Evolutionary conservation across 1,140 invertebrate genomes (phyloP), one percentile per base, ranked within the genome.

Genomic region (Acromyrmex echinatior): DNA sequence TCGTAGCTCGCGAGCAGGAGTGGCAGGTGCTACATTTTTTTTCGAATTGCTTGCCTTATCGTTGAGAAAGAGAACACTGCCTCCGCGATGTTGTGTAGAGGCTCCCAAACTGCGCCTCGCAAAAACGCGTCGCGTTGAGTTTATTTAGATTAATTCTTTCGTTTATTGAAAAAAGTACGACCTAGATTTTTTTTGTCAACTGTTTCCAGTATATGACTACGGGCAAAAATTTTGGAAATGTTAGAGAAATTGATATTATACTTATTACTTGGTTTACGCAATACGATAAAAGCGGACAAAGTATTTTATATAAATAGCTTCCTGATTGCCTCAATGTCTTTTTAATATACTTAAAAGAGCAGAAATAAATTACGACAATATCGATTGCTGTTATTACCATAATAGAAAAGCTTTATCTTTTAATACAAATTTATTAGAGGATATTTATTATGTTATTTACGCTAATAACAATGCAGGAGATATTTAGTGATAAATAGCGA

Each of bases 11-110:
- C 90, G 86, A 88, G 90, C 88, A 91, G 91, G 88, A 93, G 39
- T 70, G 93, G 94, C 94, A 95, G 95, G 94, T 95, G 94, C 91
- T 91, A 92, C 91, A 92, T 93, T 93, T 93, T 95, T 94, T 94
- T 93, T 93, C 76, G 87, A 91, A 92, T 84, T 86, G 87, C 86
- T 88, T 74, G 86, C 60, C 78, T 87, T 79, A 88, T 73, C 80
- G 76, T 85, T 86, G 56, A 79, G 82, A 53, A 88, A 87, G 90
- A 91, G 80, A 63, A 88, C 85, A 88, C 78, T 79, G 79, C 85
- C 78, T 70, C 68, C 85, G 25, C 60, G 35, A 18, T 21, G 66
- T 91, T 78, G 86, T 60, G 63, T 92, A 95, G 92, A 90, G 92
- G 88, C 92, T 93, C 92, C 91, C 91, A 93, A 93, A 93, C 73